These are phyloP conservation scores for Cirrhinus mrigala DNA, from an alignment of 2,797 vertebrate species.

Conservation along the genomic window DNA sequence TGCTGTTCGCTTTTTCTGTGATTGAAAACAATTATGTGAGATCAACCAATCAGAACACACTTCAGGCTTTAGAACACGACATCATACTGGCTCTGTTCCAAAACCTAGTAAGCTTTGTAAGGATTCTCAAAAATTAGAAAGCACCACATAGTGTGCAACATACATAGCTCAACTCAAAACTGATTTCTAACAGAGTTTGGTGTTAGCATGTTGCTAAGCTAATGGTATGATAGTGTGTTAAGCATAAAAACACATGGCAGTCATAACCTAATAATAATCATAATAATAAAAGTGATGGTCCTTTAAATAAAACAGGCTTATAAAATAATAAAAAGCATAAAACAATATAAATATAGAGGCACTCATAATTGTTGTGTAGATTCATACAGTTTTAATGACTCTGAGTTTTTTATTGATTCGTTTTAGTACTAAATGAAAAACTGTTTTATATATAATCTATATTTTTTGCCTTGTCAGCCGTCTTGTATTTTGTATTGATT, in stretches of 20 bases:
- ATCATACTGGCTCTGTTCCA: too few species aligned
- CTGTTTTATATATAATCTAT: not conserved
- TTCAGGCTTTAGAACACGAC: too few species aligned
- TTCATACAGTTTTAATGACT: not conserved
- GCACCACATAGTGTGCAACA: too few species aligned
- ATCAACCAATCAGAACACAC: too few species aligned
- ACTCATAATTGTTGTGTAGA: not conserved
- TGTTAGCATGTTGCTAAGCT: not conserved
- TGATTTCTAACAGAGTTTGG: not conserved
- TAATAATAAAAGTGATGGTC: not conserved
- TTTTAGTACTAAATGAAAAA: not conserved
- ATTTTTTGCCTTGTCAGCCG: not conserved
- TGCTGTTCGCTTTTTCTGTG: not conserved
- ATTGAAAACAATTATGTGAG: not conserved
- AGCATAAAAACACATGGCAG: not conserved
- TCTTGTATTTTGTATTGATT: too few species aligned
- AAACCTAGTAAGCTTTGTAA: too few species aligned
- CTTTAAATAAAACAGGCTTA: not conserved
- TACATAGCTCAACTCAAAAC: not conserved
- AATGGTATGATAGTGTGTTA: not conserved
- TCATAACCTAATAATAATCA: not conserved
- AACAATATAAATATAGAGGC: not conserved
- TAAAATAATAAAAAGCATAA: not conserved
- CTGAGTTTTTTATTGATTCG: not conserved
- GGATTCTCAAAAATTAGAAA: too few species aligned